Evolutionary conservation across 1,140 invertebrate genomes (phyloP), one percentile per base, ranked within the genome.

Genomic region (Cylas formicarius): DNA sequence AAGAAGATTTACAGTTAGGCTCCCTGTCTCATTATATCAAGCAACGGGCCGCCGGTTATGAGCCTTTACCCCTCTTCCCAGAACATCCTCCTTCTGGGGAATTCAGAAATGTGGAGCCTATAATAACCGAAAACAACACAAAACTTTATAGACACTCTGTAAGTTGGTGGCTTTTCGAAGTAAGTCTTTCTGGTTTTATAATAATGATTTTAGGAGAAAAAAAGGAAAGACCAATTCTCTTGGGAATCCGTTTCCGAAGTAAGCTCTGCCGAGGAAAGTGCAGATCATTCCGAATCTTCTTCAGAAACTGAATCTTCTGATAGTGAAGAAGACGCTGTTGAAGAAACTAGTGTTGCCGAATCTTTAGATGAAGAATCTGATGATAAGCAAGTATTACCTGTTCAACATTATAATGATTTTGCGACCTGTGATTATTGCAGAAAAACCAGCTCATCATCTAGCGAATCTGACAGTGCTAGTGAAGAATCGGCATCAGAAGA

Each of bases 11-110:
- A 65, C 94, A 97, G 59, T 69, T 99, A 45, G 94, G 95, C 0
- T 93, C 93, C 5, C 69, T 99, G 17, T 97, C 94, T 0, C 94
- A 97, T 71, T 90, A 94, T 60, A 74, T 98, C 18, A 93, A 96
- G 54, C 76, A 79, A 54, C 72, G 80, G 35, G 87, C 91, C 1
- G 72, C 67, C 24, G 92, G 91, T 4, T 98, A 99, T 67, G 79
- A 86, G 39, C 80, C 92, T 42, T 70, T 99, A 33, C 92, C 94
- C 3, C 64, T 76, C 4, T 96, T 94, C 62, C 93, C 95, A 0
- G 70, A 75, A 18, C 69, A 72, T 5, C 76, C 84, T 1, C 84
- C 89, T 3, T 86, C 91, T 62, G 69, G 85, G 1, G 69, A 73
- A 4, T 81, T 93, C 0, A 72, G 92, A 35, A 86, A 90, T 61